These are phyloP conservation scores for Artibeus jamaicensis DNA, from an alignment of 2,797 vertebrate species.

Conservation along the genomic window DNA sequence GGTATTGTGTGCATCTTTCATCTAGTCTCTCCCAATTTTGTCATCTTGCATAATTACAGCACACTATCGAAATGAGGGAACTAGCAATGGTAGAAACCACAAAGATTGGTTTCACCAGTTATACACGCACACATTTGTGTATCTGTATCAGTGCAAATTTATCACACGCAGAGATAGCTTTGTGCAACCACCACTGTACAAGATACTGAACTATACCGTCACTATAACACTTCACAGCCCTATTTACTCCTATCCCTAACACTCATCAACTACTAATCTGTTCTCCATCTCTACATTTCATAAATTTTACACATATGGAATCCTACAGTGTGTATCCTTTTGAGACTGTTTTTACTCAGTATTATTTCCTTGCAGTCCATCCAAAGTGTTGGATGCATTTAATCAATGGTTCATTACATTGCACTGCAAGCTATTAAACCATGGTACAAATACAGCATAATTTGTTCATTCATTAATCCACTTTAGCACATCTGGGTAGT, in stretches of 20 bases:
- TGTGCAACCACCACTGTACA: not conserved
- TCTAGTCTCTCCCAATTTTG: not conserved
- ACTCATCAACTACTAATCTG: not conserved
- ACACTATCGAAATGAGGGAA: not conserved
- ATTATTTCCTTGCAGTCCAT: not conserved
- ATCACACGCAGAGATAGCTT: not conserved
- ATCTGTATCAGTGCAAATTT: not conserved
- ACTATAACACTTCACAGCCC: not conserved
- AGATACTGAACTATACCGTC: not conserved
- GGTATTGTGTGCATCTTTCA: not conserved
- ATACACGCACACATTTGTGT: not conserved
- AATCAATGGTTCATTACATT: not conserved
- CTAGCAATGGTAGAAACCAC: not conserved
- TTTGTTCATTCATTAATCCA: not conserved
- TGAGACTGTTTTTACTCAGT: not conserved
- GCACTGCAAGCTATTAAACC: not conserved
- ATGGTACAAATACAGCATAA: not conserved
- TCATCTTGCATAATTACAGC: not conserved
- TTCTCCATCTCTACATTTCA: not conserved
- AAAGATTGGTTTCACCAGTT: not conserved
- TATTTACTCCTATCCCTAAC: not conserved
- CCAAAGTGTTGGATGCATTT: not conserved
- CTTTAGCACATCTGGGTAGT: not conserved
- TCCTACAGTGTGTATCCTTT: not conserved
- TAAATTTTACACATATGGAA: not conserved